Percentiles rank a stretch among this genome's conserved stretches.
Evolutionary conservation across 2,113 vertebrate genomes (phyloP).

Genomic region (Pseudolaguvia tuberculata): DNA sequence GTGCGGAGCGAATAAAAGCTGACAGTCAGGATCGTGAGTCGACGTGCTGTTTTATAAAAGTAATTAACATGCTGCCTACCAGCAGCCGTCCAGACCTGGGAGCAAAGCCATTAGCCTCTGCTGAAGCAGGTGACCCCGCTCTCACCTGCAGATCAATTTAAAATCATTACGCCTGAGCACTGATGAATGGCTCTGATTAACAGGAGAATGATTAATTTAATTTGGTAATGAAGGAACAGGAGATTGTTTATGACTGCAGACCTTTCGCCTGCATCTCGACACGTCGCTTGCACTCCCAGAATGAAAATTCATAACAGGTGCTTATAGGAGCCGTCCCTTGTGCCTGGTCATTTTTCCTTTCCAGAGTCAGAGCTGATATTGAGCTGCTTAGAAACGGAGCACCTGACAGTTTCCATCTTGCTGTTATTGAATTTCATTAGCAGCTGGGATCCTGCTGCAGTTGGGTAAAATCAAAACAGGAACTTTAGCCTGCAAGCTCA

Average conservation of each 20-base stretch:
- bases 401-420: not conserved
- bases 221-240: conserved; percentile 53
- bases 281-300: not conserved
- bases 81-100: conserved; percentile 39
- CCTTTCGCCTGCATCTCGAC: conserved; percentile 23
- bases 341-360: conserved; percentile 28
- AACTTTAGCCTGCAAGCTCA: not conserved
- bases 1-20: conserved; percentile 19
- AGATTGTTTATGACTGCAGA: conserved; percentile 49
- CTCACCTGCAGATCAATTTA: conserved; percentile 53
- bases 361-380: not conserved
- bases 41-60: conserved; percentile 47
- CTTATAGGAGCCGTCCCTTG: conserved; percentile 13
- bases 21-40: conserved; percentile 25
- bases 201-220: conserved; percentile 55
- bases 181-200: conserved; percentile 58
- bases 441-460: not conserved
- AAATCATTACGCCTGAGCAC: conserved; percentile 53
- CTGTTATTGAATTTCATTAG: conserved; percentile 19
- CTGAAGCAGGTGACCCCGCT: conserved; percentile 43
- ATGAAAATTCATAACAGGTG: conserved; percentile 36
- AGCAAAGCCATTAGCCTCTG: conserved; percentile 52
- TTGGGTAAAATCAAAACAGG: not conserved
- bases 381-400: conserved; percentile 23
- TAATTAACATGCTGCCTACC: conserved; percentile 48